These are phyloP conservation scores for Meloidogyne floridensis DNA, from an alignment of 1,140 invertebrate genomes.

Conservation along the genomic window DNA sequence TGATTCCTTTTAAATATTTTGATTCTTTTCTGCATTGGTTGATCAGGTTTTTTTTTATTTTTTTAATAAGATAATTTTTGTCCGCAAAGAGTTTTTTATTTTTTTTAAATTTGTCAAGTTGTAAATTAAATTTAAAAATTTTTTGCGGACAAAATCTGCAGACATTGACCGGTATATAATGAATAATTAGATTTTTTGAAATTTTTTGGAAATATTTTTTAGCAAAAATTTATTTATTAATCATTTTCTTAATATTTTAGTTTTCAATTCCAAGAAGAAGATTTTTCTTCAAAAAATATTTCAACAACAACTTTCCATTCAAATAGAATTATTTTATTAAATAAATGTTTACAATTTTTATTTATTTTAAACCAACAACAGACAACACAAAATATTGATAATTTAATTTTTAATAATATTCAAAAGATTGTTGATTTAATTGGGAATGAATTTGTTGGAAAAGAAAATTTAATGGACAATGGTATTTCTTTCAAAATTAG, in stretches of 20 bases:
- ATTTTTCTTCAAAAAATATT: background rate
- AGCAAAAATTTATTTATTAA: too few species aligned
- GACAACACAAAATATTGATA: background rate
- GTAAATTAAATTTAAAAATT: too few species aligned
- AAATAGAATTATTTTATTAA: background rate
- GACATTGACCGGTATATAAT: too few species aligned
- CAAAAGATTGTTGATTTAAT: background rate
- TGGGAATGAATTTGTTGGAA: background rate
- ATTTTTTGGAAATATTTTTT: too few species aligned
- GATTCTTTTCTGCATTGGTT: background rate
- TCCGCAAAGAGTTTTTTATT: too few species aligned
- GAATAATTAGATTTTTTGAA: too few species aligned
- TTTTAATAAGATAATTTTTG: too few species aligned
- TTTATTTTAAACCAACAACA: background rate
- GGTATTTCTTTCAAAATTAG: background rate
- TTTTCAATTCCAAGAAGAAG: background rate
- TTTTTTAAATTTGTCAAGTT: too few species aligned
- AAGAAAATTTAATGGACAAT: background rate
- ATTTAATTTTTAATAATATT: background rate
- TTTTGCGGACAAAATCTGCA: too few species aligned
- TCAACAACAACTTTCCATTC: background rate
- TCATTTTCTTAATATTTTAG: background rate
- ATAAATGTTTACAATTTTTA: conserved; percentile 3
- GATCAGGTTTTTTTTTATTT: background rate
- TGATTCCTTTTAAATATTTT: conserved; percentile 8